Percentiles rank a stretch among this genome's conserved stretches.
phyloP scores from a whole-genome alignment of 1,140 invertebrate species.

The Prorops nasuta region DNA sequence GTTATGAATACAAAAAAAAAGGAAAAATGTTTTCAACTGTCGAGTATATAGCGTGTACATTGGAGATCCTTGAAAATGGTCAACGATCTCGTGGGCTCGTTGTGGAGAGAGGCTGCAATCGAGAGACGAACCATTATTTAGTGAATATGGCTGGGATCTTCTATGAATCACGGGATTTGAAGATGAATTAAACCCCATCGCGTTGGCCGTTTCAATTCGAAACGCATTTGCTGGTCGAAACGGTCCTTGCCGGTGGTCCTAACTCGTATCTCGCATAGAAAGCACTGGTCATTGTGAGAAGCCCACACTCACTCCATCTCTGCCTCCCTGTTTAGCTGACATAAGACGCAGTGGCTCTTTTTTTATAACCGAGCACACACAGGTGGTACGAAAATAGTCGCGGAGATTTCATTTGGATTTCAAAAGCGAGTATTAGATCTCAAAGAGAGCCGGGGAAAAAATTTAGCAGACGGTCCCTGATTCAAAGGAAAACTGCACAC shows the following conservation, averaged over 20 bases:
- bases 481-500: too few relatives aligned
- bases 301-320: slow-evolving; percentile 21
- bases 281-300: slow-evolving; percentile 44
- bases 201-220: slow-evolving; percentile 45
- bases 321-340: slow-evolving; percentile 14
- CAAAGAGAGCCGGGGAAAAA: too few relatives aligned
- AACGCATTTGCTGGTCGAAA: slow-evolving; percentile 32
- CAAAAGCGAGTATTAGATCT: too few relatives aligned
- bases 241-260: slow-evolving; percentile 38
- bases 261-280: slow-evolving; percentile 32
- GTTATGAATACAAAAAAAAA: too few relatives aligned
- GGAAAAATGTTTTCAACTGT: too few relatives aligned
- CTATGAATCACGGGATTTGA: slow-evolving; percentile 51
- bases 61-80: too few relatives aligned
- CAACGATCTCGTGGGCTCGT: too few relatives aligned
- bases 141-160: slow-evolving; percentile 24
- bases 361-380: slow-evolving; percentile 41
- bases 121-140: neutral
- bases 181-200: slow-evolving; percentile 48
- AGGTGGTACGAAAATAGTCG: slow-evolving; percentile 48
- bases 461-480: too few relatives aligned
- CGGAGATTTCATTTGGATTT: too few relatives aligned
- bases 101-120: neutral
- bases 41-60: too few relatives aligned
- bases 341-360: slow-evolving; percentile 31